Evolutionary conservation across 2,113 vertebrate species (phyloP).

Genomic region (Poeciliopsis occidentalis): DNA sequence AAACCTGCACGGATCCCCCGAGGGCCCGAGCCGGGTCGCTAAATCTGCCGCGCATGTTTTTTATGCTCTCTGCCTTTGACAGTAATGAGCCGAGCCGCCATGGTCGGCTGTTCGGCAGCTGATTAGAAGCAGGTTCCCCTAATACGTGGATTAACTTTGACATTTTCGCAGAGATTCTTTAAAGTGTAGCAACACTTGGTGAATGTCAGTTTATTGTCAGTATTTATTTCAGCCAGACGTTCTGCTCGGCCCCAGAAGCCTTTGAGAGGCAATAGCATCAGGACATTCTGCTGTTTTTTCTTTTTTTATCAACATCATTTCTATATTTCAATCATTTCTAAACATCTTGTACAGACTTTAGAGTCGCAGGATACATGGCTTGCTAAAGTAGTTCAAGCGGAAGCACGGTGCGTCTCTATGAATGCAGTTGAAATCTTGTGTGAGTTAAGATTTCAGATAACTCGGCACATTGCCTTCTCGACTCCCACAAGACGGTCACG

Average conservation of each 20-base stretch:
- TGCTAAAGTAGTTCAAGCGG: too few relatives aligned
- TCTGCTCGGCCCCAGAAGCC: background rate
- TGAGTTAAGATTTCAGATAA: too few relatives aligned
- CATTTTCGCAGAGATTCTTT: constrained; percentile 40
- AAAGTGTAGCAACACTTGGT: constrained; percentile 23
- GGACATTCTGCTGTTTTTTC: background rate
- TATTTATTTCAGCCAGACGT: constrained; percentile 9
- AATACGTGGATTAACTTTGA: constrained; percentile 68
- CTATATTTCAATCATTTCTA: background rate
- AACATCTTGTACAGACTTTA: background rate
- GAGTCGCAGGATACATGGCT: too few relatives aligned
- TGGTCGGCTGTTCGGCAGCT: constrained; percentile 70
- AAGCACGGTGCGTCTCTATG: too few relatives aligned
- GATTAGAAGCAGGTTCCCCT: constrained; percentile 69
- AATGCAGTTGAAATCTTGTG: too few relatives aligned
- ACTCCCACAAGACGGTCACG: background rate
- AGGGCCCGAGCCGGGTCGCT: constrained; percentile 53
- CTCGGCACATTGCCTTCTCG: background rate
- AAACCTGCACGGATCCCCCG: constrained; percentile 56
- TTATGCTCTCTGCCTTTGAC: constrained; percentile 66
- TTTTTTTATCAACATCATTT: too few relatives aligned
- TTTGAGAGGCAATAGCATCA: too few relatives aligned
- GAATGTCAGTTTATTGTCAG: constrained; percentile 35
- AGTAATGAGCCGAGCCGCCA: constrained; percentile 64
- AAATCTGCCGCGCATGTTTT: constrained; percentile 74